Conservation (phyloP, 2,888 invertebrate species). For the Tipula confusa region DNA sequence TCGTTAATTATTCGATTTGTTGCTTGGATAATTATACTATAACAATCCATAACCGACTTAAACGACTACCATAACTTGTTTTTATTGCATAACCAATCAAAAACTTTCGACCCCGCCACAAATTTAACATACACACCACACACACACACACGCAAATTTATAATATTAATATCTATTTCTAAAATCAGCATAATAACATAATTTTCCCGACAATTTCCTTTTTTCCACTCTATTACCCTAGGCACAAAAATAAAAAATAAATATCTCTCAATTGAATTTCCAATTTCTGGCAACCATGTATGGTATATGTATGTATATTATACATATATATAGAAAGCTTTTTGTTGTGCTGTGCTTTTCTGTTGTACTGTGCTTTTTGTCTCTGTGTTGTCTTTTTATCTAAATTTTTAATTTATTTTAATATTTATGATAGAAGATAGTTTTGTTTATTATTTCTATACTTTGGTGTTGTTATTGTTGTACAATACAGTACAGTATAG, state of each 20-base stretch:
- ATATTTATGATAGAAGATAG: constrained; percentile 25
- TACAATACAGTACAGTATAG: neutral
- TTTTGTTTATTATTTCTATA: neutral
- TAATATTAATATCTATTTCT: constrained; percentile 25
- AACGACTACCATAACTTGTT: too few species aligned
- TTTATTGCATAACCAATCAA: too few species aligned
- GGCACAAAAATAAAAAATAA: neutral
- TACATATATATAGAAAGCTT: neutral
- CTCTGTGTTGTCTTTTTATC: constrained; percentile 9
- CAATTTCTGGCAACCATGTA: constrained; percentile 21
- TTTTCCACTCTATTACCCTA: constrained; percentile 25
- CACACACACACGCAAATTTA: neutral
- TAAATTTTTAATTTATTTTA: constrained; percentile 25
- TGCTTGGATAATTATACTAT: too few species aligned
- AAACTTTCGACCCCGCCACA: neutral
- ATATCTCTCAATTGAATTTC: constrained; percentile 25
- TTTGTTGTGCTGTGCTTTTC: neutral
- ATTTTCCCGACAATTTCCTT: constrained; percentile 20
- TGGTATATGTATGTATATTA: neutral
- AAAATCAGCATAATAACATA: constrained; percentile 20
- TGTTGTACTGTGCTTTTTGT: neutral
- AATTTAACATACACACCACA: neutral
- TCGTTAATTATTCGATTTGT: too few species aligned
- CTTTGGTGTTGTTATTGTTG: neutral
- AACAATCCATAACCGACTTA: too few species aligned